Base-by-base conservation (phyloP, 2,797 vertebrate species). In the Meriones psammophilus region DNA sequence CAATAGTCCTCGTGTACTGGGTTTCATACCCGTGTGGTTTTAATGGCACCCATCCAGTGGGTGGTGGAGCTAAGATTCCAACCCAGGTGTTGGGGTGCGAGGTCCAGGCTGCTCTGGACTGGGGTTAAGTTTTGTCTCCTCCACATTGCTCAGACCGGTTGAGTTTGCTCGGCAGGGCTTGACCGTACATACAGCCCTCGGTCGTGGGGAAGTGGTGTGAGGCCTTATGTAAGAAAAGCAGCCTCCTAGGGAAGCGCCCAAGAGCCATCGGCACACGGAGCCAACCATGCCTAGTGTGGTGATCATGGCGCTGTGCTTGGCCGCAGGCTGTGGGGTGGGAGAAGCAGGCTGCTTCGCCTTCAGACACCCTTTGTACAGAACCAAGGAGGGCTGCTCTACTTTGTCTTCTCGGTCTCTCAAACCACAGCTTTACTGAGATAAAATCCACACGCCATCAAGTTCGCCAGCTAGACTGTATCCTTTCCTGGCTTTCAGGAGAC, bases 381-480 rank as follows among this genome's bases (percentile, higher is more conserved):
- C 42, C 7, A 26, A 15, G 68, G 42, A 28, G 89, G 91, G 46
- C 78, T 17, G 56, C 62, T 69, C 66, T 87, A 77, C 77, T 85
- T 86, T 28, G 15, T 39, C 60, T 96, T 94, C 71, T 50, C 8
- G 30, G 56, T 93, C 64, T 86, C 88, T 94, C 86, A 90, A 83
- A n/a, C 69, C 90, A 54, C 10, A 88, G 36, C 20, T 73, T 95
- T 92, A 92, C 58, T 86, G 84, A 84, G 50, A 71, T 62, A 42
- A 39, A 78, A 79, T 94, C 94, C 85, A 42, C 20, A 13, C 68
- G 22, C 66, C 66, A 54, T 92, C 93, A 94, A 95, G 26, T 84
- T 66, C n/a, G 4, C 69, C 66, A 79, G 62, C 86, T 79, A 77
- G 92, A 78, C 9, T 46, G 12, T 69, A 83, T 69, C 74, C 4